Base-by-base conservation (phyloP, 1,140 invertebrate genomes). In the Glossosoma conforme region DNA sequence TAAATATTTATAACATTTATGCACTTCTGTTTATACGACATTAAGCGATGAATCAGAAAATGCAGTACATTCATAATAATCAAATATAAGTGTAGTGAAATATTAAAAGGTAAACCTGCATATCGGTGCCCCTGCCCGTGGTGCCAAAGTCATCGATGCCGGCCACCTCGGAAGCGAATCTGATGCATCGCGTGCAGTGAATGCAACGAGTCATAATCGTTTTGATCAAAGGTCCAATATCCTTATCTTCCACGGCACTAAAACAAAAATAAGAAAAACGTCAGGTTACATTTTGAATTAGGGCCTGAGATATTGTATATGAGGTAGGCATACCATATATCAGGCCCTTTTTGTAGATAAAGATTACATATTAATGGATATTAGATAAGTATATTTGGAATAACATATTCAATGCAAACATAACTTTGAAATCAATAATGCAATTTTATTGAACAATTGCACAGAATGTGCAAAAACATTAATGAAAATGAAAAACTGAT, bases 131-230 rank as follows among this genome's bases (percentile, higher is more conserved):
- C 63, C 96, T 81, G 2, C 95, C 95, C 37, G 93, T 98, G 1
- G 95, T 98, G 28, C 97, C 97, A 38, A 99, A 78, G 75, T 99
- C 96, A 69, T 97, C 93, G 36, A 98, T 87, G 30, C 97, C 97
- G 56, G 96, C 96, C 21, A 99, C 84, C 80, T 99, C 95, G 32
- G 91, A 97, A 2, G 90, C 92, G 72, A 95, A 95, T 51, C 97
- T 82, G 60, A 99, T 93, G 69, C 97, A 99, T 14, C 97, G 79
- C 0, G 97, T 99, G 69, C 97, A 99, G 67, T 99, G 97, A 67
- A 99, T 99, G 70, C 97, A 99, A 43, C 97, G 81, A 0, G 95
- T 99, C 97, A 99, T 99, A n/a, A 97, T 88, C 1, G 97, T 99
- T 71, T 99, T 99, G 1, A 99, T 87, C 22, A 99, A 70, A 11